A percentile compares a stretch with the other conserved stretches of the same genome.
These are phyloP conservation scores for Florisuga fusca DNA, from an alignment of 2,797 vertebrate species.

Conservation along the genomic window DNA sequence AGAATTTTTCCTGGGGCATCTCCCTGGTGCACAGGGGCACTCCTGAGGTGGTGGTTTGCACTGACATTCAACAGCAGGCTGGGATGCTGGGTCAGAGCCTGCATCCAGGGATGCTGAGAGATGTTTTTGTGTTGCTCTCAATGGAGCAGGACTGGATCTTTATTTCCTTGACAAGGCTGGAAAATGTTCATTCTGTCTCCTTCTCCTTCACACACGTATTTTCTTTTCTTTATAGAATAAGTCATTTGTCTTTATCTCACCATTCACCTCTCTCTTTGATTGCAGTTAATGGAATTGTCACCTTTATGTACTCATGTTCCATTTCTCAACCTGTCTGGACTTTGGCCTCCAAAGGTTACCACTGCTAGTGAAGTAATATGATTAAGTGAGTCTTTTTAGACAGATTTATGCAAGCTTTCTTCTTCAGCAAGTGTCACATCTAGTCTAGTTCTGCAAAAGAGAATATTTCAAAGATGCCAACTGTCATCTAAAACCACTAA, in stretches of 20 bases:
- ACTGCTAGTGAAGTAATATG: conserved; percentile 81
- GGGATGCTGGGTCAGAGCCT: not conserved
- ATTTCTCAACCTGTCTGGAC: conserved; percentile 81
- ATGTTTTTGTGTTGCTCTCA: not conserved
- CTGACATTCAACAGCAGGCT: not conserved
- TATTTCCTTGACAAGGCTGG: not conserved
- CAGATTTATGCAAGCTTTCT: conserved; percentile 80
- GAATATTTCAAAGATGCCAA: conserved; percentile 76
- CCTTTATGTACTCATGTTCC: conserved; percentile 75
- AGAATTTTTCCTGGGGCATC: not conserved
- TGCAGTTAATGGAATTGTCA: conserved; percentile 79
- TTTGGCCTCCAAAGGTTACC: conserved; percentile 78
- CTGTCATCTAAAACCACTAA: conserved; percentile 70
- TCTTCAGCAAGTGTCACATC: conserved; percentile 71
- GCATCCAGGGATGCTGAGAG: not conserved
- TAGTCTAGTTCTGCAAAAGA: conserved; percentile 65
- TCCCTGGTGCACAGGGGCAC: fast-evolving
- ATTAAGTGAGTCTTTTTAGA: conserved; percentile 77
- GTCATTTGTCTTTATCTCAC: conserved; percentile 71
- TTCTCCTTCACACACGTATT: conserved; percentile 52
- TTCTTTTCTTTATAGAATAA: conserved; percentile 47
- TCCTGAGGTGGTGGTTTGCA: fast-evolving
- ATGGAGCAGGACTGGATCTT: not conserved
- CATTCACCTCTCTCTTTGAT: conserved; percentile 75
- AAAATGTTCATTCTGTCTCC: conserved; percentile 37